Conservation (phyloP, 2,113 vertebrate species). For the Pavo muticus region DNA sequence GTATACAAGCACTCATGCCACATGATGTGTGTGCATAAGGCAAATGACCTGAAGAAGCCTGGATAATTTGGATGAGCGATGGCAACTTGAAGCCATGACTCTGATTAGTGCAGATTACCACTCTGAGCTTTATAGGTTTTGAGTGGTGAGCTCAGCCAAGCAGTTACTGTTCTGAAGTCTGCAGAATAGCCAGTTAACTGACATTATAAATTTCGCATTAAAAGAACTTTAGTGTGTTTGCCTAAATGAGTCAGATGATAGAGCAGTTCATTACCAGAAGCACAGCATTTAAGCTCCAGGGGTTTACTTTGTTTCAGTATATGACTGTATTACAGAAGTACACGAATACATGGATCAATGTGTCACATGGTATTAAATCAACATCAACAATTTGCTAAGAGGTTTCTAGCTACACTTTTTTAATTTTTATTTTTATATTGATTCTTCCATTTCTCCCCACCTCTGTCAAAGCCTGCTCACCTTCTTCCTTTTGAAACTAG, state of each 20-base stretch:
- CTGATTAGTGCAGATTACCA: not conserved
- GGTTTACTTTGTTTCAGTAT: not conserved
- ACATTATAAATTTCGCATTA: not conserved
- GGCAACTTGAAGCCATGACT: not conserved
- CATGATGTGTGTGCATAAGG: not conserved
- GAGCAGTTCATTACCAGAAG: not conserved
- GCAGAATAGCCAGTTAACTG: not conserved
- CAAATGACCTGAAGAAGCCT: not conserved
- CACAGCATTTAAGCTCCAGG: not conserved
- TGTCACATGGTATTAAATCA: not conserved
- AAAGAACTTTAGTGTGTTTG: not conserved
- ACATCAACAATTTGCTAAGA: not conserved
- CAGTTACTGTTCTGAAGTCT: not conserved
- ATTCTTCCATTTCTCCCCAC: not conserved
- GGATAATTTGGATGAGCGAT: not conserved
- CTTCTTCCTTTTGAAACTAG: not conserved
- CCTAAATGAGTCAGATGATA: not conserved
- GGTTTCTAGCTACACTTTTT: not conserved
- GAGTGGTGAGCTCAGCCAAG: not conserved
- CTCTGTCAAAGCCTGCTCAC: not conserved
- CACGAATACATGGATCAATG: not conserved
- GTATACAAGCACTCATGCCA: rapidly evolving
- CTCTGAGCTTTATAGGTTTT: not conserved
- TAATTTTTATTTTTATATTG: not conserved
- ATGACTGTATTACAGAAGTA: not conserved